Conservation (phyloP, 35 echinoderm and acorn worm genomes). For the Nesometra sesokonis region DNA sequence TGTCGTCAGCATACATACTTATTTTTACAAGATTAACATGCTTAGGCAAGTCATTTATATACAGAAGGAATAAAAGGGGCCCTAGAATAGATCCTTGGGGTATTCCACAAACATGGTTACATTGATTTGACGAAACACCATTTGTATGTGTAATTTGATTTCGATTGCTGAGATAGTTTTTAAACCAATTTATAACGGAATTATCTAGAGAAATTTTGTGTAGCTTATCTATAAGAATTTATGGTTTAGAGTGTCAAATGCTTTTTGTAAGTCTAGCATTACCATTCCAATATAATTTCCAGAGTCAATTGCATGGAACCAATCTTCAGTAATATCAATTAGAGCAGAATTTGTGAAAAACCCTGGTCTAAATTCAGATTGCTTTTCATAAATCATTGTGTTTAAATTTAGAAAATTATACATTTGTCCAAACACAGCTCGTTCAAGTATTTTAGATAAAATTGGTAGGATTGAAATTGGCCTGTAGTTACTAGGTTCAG, state of each 20-base stretch:
- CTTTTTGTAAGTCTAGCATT: too few species aligned
- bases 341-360: background rate
- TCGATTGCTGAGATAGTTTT: background rate
- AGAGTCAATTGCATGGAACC: background rate
- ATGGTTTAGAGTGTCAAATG: too few species aligned
- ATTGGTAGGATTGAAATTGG: background rate
- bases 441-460: background rate
- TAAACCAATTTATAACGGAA: background rate
- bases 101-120: too few species aligned
- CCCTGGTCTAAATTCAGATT: background rate
- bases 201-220: background rate
- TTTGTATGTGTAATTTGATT: background rate
- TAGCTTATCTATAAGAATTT: background rate
- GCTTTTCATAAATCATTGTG: background rate
- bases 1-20: background rate
- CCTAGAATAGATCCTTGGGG: background rate
- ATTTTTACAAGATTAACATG: background rate
- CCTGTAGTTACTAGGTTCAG: background rate
- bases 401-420: background rate
- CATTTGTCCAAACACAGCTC: too few species aligned
- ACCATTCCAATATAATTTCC: background rate
- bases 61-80: background rate
- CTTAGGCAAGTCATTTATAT: background rate
- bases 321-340: background rate
- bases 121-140: too few species aligned